Conservation (phyloP, 2,797 vertebrate genomes). For the Orientallactaga sibirica region DNA sequence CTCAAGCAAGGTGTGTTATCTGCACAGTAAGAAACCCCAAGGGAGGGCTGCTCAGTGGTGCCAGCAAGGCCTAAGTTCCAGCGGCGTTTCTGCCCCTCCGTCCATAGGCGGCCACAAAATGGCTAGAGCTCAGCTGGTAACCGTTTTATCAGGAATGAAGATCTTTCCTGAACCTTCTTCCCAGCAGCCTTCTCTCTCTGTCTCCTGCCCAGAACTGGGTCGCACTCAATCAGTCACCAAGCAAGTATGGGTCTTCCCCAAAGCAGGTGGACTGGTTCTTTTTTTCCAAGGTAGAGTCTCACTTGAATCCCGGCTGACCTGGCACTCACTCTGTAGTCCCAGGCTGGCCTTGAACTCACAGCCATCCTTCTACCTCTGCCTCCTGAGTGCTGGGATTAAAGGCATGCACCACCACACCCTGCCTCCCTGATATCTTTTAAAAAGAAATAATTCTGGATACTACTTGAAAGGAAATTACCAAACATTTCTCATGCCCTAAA, state of each 20-base stretch:
- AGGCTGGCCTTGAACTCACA: no score
- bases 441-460: neutral
- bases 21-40: neutral
- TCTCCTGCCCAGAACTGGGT: neutral
- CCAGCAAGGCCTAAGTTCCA: neutral
- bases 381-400: no score
- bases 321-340: no score
- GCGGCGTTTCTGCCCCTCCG: neutral
- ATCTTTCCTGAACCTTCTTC: neutral
- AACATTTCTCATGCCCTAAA: constrained; percentile 39
- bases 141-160: neutral
- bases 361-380: no score
- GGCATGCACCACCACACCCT: no score
- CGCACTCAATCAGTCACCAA: neutral
- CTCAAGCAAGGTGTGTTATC: neutral
- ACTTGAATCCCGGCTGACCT: no score
- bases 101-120: neutral
- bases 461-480: neutral
- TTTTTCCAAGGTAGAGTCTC: no score
- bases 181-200: neutral
- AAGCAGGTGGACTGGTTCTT: neutral
- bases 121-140: neutral
- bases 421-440: neutral
- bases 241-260: neutral
- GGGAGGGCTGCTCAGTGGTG: neutral